Evolutionary conservation across 2,888 invertebrate genomes (phyloP).

Genomic region (Caenorhabditis sinica): DNA sequence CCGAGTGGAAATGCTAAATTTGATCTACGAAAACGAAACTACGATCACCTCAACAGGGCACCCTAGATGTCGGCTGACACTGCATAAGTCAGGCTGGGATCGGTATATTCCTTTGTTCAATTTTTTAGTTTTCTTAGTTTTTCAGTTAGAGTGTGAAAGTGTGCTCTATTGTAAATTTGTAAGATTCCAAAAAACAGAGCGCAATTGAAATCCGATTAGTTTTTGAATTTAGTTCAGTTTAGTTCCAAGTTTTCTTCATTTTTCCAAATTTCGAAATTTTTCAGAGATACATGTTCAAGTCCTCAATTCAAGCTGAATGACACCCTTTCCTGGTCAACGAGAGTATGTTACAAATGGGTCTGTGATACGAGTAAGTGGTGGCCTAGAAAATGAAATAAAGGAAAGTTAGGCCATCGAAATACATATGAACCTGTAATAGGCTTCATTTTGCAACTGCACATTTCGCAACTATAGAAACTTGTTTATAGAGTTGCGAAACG

Average conservation of each 20-base stretch:
- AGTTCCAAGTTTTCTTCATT: neutral
- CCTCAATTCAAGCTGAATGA: constrained; percentile 61
- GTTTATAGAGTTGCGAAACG: no score
- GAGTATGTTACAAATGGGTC: constrained; percentile 72
- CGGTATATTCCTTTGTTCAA: constrained; percentile 43
- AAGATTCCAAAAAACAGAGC: neutral
- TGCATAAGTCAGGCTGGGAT: constrained; percentile 69
- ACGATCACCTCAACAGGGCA: constrained; percentile 54
- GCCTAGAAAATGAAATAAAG: neutral
- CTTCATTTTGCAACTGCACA: no score
- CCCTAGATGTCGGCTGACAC: constrained; percentile 64
- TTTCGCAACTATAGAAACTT: no score
- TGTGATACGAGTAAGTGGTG: constrained; percentile 68
- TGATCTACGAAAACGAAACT: constrained; percentile 59
- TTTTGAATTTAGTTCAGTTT: neutral
- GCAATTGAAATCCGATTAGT: neutral
- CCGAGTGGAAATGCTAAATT: constrained; percentile 45
- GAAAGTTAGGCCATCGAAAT: constrained; percentile 1
- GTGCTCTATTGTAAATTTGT: constrained; percentile 1
- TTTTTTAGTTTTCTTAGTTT: constrained; percentile 24
- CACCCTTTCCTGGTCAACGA: constrained; percentile 71
- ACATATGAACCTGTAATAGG: no score
- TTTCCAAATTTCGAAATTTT: constrained; percentile 11
- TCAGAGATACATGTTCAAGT: constrained; percentile 60
- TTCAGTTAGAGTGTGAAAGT: constrained; percentile 12